Evolutionary conservation across 2,797 vertebrate species (phyloP).

Genomic region (Argyrosomus regius): DNA sequence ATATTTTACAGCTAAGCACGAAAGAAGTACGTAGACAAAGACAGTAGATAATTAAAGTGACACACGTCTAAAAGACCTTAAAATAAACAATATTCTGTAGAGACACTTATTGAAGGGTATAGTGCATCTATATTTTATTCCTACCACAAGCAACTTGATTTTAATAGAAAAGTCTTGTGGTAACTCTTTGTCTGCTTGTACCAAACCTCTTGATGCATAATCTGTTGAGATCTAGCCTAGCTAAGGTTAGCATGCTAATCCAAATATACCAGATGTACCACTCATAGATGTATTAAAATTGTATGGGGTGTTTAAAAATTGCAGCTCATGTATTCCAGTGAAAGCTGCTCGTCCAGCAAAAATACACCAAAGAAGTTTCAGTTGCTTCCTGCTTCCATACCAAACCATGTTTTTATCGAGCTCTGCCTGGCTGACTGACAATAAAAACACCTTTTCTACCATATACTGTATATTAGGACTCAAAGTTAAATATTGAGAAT

Average conservation of each 20-base stretch:
- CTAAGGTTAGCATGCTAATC: constrained; percentile 4
- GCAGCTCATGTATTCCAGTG: neutral
- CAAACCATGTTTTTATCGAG: neutral
- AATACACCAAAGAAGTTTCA: constrained; percentile 9
- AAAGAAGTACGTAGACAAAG: neutral
- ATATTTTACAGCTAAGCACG: neutral
- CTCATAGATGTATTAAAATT: constrained; percentile 7
- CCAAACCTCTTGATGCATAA: neutral
- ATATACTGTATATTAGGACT: neutral
- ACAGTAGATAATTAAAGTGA: neutral
- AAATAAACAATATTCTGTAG: neutral
- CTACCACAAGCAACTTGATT: neutral
- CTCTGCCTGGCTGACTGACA: neutral
- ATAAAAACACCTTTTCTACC: neutral
- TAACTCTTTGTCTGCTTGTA: constrained; percentile 15
- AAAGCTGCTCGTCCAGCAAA: constrained; percentile 4
- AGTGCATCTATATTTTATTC: neutral
- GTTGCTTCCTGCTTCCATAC: neutral
- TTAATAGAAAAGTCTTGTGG: neutral
- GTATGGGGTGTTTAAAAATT: constrained; percentile 16
- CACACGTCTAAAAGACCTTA: neutral
- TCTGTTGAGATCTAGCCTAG: neutral
- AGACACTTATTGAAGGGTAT: neutral
- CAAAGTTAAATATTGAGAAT: neutral
- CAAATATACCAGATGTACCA: constrained; percentile 13